Base-by-base conservation (phyloP, 2,888 invertebrate species). In the Tuberolachnus salignus region DNA sequence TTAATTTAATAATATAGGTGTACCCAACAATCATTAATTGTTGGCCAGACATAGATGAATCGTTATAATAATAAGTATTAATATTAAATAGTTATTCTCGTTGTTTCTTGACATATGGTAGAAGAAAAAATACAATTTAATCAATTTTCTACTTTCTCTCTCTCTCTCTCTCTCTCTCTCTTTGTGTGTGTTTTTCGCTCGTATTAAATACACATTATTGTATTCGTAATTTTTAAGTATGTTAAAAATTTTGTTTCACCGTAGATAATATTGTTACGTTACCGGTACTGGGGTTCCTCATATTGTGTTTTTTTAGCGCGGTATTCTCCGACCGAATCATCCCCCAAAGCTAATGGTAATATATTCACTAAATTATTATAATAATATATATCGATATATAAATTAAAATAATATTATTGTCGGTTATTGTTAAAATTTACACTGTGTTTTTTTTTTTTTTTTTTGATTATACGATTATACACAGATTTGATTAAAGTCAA, bases 401-500 rank as follows among this genome's bases (percentile, higher is more conserved):
- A n/a, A 34, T 34, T 34, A 6, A 4, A 34, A 34, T 21, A 21
- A 34, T 26, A 59, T n/a, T n/a, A n/a, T n/a, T 67, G 51, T 67
- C 51, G n/a, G n/a, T n/a, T n/a, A n/a, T n/a, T n/a, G n/a, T n/a
- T n/a, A n/a, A n/a, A n/a, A n/a, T n/a, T n/a, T n/a, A n/a, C n/a
- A n/a, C n/a, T n/a, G n/a, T n/a, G n/a, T n/a, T n/a, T n/a, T n/a
- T n/a, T n/a, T n/a, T n/a, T n/a, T n/a, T n/a, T n/a, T n/a, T n/a
- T n/a, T 51, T 67, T 51, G 67, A 19, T 51, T n/a, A 26, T n/a
- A 51, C 19, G 34, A 59, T 59, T 44, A 34, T 34, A n/a, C 10
- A 67, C 10, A 67, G 2, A 51, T 67, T 67, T 51, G 34, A 67
- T 67, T 67, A 67, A 51, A 67, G 67, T 67, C 67, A 67, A 67